Percentiles rank a stretch among this genome's conserved stretches.
Evolutionary conservation across 30 jellyfish, hydroid and myxozoan species (phyloP).

Genomic region (Turritopsis rubra): DNA sequence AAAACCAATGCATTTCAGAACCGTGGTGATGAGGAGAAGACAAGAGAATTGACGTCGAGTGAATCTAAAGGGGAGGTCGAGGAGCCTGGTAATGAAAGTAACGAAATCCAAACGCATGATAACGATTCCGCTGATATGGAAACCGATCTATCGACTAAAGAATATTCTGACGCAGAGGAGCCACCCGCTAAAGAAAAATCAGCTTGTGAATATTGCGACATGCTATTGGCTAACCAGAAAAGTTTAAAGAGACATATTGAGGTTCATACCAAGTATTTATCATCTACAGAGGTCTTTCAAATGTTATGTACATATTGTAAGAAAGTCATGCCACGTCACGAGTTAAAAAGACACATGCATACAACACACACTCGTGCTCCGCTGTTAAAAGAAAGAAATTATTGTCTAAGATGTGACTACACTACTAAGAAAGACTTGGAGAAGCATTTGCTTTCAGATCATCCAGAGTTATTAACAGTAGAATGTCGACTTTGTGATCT

Average conservation of each 20-base stretch:
- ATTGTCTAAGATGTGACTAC: conserved; percentile 17
- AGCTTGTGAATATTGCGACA: conserved; percentile 21
- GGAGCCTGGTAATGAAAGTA: background rate
- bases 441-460: conserved; percentile 9
- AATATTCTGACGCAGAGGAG: background rate
- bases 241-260: background rate
- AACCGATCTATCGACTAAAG: background rate
- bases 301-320: conserved; percentile 13
- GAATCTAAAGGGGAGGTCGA: background rate
- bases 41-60: background rate
- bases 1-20: background rate
- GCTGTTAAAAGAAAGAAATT: conserved; percentile 11
- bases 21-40: background rate
- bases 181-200: background rate
- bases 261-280: background rate
- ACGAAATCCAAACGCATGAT: background rate
- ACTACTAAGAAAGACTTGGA: conserved; percentile 20
- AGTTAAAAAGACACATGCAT: conserved; percentile 39
- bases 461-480: conserved; percentile 20
- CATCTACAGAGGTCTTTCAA: background rate
- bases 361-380: conserved; percentile 5
- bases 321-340: conserved; percentile 16
- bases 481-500: conserved; percentile 38
- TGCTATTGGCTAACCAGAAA: background rate
- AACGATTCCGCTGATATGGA: background rate